These are phyloP conservation scores for Aphaenogaster rudis DNA, from an alignment of 1,140 invertebrate genomes.

Conservation along the genomic window DNA sequence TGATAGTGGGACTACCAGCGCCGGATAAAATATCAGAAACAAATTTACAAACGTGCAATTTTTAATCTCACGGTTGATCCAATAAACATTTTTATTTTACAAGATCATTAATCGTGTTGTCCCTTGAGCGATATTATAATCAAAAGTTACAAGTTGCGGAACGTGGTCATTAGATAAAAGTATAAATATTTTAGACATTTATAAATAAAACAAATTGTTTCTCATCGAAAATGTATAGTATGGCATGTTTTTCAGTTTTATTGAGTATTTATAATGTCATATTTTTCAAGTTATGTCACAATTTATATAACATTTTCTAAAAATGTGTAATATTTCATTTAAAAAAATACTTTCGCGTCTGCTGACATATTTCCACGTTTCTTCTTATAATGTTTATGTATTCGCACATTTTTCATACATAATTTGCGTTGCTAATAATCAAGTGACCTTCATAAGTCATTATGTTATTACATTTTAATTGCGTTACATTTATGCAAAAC, in stretches of 20 bases:
- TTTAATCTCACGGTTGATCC: neutral
- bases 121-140: neutral
- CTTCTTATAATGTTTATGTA: neutral
- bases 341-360: constrained; percentile 8
- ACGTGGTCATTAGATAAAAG: neutral
- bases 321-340: constrained; percentile 8
- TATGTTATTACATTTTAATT: constrained; percentile 31
- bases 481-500: constrained; percentile 24
- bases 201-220: neutral
- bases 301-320: neutral
- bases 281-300: neutral
- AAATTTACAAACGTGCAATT: neutral
- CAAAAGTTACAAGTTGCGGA: neutral
- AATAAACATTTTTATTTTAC: constrained; percentile 34
- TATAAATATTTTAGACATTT: neutral
- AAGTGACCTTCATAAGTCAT: constrained; percentile 5
- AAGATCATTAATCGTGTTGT: neutral
- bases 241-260: neutral
- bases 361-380: neutral
- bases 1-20: neutral
- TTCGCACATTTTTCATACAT: constrained; percentile 11
- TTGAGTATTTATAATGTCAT: neutral
- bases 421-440: constrained; percentile 34
- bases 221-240: neutral
- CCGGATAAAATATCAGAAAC: constrained; percentile 13